Conservation (phyloP, 1,140 invertebrate genomes). For the Scaptomyza hsui region DNA sequence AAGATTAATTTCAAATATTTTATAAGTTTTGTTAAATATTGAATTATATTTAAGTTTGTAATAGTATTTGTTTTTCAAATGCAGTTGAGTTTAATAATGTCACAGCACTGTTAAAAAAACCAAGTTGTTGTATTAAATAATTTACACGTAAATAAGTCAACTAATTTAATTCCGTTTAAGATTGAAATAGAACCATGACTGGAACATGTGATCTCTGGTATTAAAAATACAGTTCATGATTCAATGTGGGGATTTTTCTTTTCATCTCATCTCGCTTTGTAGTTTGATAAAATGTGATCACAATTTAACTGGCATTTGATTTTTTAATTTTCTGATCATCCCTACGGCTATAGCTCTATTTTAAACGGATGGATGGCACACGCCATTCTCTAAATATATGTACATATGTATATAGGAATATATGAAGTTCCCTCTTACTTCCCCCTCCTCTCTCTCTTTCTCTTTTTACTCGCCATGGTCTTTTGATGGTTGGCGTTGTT, state of each 20-base stretch:
- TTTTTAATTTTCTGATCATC: background rate
- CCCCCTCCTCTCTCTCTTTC: background rate
- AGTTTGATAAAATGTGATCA: background rate
- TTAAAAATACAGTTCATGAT: slow-evolving; percentile 1
- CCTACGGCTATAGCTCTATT: background rate
- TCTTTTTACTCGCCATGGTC: too few species aligned
- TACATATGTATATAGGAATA: background rate
- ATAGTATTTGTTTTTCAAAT: too few species aligned
- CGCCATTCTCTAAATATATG: slow-evolving; percentile 4
- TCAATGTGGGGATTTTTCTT: background rate
- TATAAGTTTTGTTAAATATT: too few species aligned
- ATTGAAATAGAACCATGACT: background rate
- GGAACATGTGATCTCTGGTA: background rate
- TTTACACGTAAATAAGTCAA: background rate
- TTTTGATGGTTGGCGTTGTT: background rate
- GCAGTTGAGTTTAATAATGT: too few species aligned
- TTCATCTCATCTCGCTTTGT: background rate
- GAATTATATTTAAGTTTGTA: too few species aligned
- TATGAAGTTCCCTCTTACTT: background rate
- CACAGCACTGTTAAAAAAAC: too few species aligned
- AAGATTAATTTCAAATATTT: too few species aligned
- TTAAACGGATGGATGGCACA: slow-evolving; percentile 12
- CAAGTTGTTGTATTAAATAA: too few species aligned
- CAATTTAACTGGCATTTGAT: background rate
- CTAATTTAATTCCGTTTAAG: background rate